Conservation (phyloP, 2,797 vertebrate species). For the Poecilia gillii region DNA sequence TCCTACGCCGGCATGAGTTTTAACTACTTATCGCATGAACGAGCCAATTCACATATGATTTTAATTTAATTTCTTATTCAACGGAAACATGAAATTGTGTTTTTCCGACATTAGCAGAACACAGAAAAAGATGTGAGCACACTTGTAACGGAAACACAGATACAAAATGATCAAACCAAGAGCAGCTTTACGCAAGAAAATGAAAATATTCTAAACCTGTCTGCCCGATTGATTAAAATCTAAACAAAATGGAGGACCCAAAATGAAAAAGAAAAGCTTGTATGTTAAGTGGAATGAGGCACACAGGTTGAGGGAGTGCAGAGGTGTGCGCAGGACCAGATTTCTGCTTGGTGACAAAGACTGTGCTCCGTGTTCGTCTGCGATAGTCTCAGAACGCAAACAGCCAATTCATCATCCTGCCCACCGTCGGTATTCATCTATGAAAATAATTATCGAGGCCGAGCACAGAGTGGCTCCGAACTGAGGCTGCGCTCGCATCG, state of each 20-base stretch:
- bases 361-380: slow-evolving; percentile 83
- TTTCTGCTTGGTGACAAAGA: slow-evolving; percentile 80
- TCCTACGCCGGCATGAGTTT: too few species aligned
- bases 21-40: too few species aligned
- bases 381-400: slow-evolving; percentile 87
- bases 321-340: slow-evolving; percentile 62
- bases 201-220: slow-evolving; percentile 62
- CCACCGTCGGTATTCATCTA: slow-evolving; percentile 91
- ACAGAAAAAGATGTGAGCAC: too few species aligned
- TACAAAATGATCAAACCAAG: slow-evolving; percentile 66
- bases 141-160: too few species aligned
- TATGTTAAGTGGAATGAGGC: slow-evolving; percentile 1
- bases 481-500: slow-evolving; percentile 75
- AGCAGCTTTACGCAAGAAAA: slow-evolving; percentile 67
- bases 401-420: slow-evolving; percentile 96
- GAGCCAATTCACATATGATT: too few species aligned
- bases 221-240: slow-evolving; percentile 61
- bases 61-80: too few species aligned
- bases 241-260: slow-evolving; percentile 27
- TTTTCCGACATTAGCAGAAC: too few species aligned
- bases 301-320: slow-evolving; percentile 35
- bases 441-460: slow-evolving; percentile 97
- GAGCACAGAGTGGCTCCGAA: slow-evolving; percentile 85
- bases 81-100: too few species aligned
- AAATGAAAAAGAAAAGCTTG: slow-evolving; percentile 17